These are phyloP conservation scores for Sphenopsis melanotis DNA, from an alignment of 2,797 vertebrate genomes.

Conservation along the genomic window DNA sequence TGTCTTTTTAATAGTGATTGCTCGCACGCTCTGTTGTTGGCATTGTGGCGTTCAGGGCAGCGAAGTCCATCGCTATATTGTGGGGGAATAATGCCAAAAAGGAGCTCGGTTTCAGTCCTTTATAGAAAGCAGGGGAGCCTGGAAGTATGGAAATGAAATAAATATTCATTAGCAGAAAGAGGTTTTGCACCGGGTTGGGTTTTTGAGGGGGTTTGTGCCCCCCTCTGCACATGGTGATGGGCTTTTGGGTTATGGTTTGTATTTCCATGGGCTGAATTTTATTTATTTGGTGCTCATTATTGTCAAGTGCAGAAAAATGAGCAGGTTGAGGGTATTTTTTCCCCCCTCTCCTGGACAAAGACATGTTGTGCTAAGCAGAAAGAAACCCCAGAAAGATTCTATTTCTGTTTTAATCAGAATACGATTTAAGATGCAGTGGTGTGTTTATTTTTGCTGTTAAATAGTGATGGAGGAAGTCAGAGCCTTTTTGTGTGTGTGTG, in stretches of 20 bases:
- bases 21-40: constrained; percentile 25
- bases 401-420: constrained; percentile 46
- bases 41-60: constrained; percentile 39
- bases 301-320: constrained; percentile 55
- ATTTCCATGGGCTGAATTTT: constrained; percentile 54
- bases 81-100: constrained; percentile 44
- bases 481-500: neutral
- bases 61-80: constrained; percentile 15
- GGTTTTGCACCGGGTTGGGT: neutral
- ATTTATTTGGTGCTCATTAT: constrained; percentile 15
- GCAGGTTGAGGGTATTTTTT: neutral
- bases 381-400: constrained; percentile 23
- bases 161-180: constrained; percentile 48
- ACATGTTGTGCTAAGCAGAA: constrained; percentile 13
- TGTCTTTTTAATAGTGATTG: neutral
- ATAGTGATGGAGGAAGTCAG: neutral
- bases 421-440: constrained; percentile 13
- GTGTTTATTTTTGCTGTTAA: constrained; percentile 5
- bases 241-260: constrained; percentile 48
- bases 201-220: neutral
- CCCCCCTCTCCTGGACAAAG: constrained; percentile 34
- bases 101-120: constrained; percentile 34
- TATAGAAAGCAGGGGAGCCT: constrained; percentile 47
- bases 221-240: neutral
- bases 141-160: constrained; percentile 53